Evolutionary conservation across 2,888 invertebrate species (phyloP).

Genomic region (Flabesymbios commensalis): DNA sequence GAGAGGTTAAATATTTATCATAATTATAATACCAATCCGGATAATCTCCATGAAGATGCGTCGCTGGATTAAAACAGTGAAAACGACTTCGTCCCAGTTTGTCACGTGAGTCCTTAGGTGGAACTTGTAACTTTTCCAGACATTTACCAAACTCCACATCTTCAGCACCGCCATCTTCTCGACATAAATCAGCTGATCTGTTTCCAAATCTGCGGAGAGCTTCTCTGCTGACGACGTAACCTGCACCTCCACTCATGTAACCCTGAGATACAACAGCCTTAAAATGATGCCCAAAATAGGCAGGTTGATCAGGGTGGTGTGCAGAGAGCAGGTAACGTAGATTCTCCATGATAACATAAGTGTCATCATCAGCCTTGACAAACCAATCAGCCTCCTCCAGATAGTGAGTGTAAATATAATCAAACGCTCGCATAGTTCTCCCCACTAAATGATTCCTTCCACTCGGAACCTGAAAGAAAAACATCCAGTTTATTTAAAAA

Average conservation of each 20-base stretch:
- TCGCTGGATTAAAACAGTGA: conserved; percentile 52
- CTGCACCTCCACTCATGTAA: conserved; percentile 27
- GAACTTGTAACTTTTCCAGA: conserved; percentile 50
- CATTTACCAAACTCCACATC: conserved; percentile 55
- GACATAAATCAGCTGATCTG: conserved; percentile 10
- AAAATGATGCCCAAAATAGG: conserved; percentile 71
- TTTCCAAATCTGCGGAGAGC: conserved; percentile 17
- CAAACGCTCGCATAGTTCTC: conserved; percentile 93
- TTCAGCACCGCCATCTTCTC: conserved; percentile 49
- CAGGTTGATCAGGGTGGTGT: conserved; percentile 73
- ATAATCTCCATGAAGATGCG: conserved; percentile 48
- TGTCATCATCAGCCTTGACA: conserved; percentile 97
- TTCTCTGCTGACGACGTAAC: conserved; percentile 25
- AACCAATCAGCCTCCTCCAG: conserved; percentile 92
- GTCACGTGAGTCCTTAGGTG: conserved; percentile 48
- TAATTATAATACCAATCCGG: conserved; percentile 53
- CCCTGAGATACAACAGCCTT: conserved; percentile 5
- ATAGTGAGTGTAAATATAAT: conserved; percentile 81
- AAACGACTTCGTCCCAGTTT: conserved; percentile 48
- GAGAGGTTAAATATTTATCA: conserved; percentile 43
- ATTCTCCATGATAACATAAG: conserved; percentile 60
- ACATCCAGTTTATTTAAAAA: no score
- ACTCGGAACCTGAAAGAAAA: no score
- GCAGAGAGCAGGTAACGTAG: conserved; percentile 78
- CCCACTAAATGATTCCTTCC: conserved; percentile 81